Percentiles rank a stretch among this genome's conserved stretches.
These are phyloP conservation scores for Heteractis magnifica DNA, from an alignment of 92 coral and sea anemone species.

Conservation along the genomic window DNA sequence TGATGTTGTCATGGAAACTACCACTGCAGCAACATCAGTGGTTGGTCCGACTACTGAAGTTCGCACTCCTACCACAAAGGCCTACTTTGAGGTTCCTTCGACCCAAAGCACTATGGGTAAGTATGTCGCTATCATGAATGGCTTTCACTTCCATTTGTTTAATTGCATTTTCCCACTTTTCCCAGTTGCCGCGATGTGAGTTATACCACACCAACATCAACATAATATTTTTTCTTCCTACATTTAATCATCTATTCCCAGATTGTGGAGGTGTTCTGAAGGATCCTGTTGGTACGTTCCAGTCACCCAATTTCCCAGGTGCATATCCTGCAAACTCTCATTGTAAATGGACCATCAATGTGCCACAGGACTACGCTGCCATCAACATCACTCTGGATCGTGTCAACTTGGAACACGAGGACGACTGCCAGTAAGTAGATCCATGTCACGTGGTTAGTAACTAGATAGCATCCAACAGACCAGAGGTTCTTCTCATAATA, in stretches of 20 bases:
- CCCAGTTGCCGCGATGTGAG: too few species aligned
- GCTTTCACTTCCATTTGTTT: too few species aligned
- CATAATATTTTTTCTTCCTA: not conserved
- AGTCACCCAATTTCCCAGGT: constrained; percentile 38
- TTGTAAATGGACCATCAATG: constrained; percentile 37
- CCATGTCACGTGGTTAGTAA: too few species aligned
- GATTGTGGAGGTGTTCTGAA: constrained; percentile 31
- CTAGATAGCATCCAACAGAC: too few species aligned
- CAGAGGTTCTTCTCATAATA: too few species aligned
- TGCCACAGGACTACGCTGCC: constrained; percentile 37
- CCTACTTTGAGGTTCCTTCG: not conserved
- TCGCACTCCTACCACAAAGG: too few species aligned
- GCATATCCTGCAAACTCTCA: constrained; percentile 35
- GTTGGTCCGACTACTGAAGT: too few species aligned
- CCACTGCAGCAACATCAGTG: too few species aligned
- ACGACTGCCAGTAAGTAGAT: constrained; percentile 30
- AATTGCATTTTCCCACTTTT: too few species aligned
- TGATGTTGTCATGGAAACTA: not conserved
- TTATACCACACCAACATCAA: too few species aligned
- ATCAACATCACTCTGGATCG: constrained; percentile 14
- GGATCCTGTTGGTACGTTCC: constrained; percentile 19
- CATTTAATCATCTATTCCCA: not conserved
- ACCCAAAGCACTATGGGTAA: too few species aligned
- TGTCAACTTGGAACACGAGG: constrained; percentile 30
- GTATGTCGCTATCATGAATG: too few species aligned